Evolutionary conservation across 2,113 vertebrate genomes (phyloP), one percentile per base, ranked within the genome.

Genomic region (Cheilinus undulatus): DNA sequence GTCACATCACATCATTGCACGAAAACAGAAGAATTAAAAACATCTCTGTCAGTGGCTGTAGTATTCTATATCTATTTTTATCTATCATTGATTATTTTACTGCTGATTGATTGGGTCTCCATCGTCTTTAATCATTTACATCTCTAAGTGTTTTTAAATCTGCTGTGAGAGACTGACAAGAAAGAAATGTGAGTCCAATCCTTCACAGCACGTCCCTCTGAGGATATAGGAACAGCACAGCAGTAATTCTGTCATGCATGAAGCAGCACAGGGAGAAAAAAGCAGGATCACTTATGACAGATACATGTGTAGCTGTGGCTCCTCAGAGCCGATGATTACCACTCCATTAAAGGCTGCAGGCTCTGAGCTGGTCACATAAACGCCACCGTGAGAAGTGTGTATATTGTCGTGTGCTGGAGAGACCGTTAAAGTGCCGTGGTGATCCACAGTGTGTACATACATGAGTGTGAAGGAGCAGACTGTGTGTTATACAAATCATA

Each of bases 351-450:
- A 63, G 11, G 52, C 68, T 50, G 19, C 38, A 24, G 69, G 59
- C 77, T 71, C 22, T 70, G 26, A 73, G 63, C 56, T 62, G 57
- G 68, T 69, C 76, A 43, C 45, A 75, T 74, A 86, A 85, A 71
- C 13, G 8, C 24, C 45, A 49, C 19, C 24, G 6, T n/a, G 65
- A 24, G 48, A 66, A 30, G 4, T 58, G 51, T 45, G 45, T 65
- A 61, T 30, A 56, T 40, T 50, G 32, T 72, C 64, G 20, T 15
- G 46, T 40, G 22, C 64, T 22, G 15, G 2, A 19, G 34, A 43
- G 36, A 53, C 54, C 57, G 52, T 89, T 77, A 80, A 88, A 69
- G 63, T 85, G 72, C 78, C 72, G 7, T n/a, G 5, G 57, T 75
- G 75, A 80, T 67, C 57, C 64, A 80, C 50, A 62, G 24, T 28